Percentiles rank a stretch among this genome's conserved stretches.
Conservation (phyloP, 2,888 invertebrate species). For the Ectobius pallidus region DNA sequence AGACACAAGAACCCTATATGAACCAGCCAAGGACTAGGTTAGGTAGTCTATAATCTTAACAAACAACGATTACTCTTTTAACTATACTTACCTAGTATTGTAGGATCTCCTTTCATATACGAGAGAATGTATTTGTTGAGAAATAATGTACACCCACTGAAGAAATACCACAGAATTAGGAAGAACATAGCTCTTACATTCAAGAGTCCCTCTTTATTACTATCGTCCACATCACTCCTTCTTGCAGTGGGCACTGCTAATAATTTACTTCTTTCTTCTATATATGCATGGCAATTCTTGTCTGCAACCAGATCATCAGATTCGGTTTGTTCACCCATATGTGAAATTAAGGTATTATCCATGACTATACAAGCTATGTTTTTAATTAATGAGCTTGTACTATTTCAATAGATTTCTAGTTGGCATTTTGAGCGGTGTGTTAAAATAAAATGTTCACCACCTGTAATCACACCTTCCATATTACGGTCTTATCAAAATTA, state of each 20-base stretch:
- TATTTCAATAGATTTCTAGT: too few species aligned
- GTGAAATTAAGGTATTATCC: constrained; percentile 18
- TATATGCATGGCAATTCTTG: constrained; percentile 2
- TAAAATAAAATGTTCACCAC: too few species aligned
- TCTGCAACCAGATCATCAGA: neutral
- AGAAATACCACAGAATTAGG: constrained; percentile 74
- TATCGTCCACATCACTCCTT: constrained; percentile 4
- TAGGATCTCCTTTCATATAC: constrained; percentile 73
- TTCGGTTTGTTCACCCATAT: constrained; percentile 7
- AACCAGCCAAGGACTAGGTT: too few species aligned
- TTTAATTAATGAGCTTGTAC: too few species aligned
- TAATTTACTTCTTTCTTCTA: constrained; percentile 21
- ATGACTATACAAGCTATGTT: neutral
- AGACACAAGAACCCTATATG: too few species aligned
- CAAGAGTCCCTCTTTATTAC: constrained; percentile 59
- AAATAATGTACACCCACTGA: constrained; percentile 78
- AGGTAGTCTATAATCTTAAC: too few species aligned
- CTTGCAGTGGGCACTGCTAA: constrained; percentile 5
- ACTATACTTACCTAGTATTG: constrained; percentile 74
- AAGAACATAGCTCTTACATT: constrained; percentile 66
- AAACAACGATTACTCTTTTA: too few species aligned
- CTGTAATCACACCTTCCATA: too few species aligned
- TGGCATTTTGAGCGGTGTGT: too few species aligned
- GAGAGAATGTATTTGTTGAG: constrained; percentile 78
- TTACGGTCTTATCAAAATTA: too few species aligned